A percentile compares a stretch with the other conserved stretches of the same genome.
Conservation (phyloP, 2,888 invertebrate species). For the Mellilla xanthometata region DNA sequence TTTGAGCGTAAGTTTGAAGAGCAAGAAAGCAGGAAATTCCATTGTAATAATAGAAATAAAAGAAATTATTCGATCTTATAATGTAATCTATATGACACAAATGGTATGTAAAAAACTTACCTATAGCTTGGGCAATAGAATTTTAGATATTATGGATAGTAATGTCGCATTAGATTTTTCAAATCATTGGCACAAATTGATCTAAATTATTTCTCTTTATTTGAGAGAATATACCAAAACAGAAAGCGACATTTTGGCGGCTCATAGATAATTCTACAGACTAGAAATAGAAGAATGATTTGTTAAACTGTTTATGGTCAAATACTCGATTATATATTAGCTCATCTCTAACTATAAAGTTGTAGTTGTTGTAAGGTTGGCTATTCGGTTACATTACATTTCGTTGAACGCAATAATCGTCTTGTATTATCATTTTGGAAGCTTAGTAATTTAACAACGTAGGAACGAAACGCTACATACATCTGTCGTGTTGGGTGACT, state of each 20-base stretch:
- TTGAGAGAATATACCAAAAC: constrained; percentile 72
- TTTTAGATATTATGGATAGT: constrained; percentile 16
- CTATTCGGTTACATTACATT: neutral
- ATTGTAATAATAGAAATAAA: constrained; percentile 21
- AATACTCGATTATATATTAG: no score
- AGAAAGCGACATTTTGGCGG: constrained; percentile 76
- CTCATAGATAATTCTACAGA: constrained; percentile 46
- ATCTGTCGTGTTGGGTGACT: constrained; percentile 61
- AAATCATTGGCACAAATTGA: constrained; percentile 52
- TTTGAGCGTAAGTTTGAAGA: neutral
- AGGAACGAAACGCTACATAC: neutral
- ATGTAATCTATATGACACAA: constrained; percentile 1
- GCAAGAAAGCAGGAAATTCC: constrained; percentile 18
- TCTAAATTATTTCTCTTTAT: constrained; percentile 64
- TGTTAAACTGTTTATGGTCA: no score
- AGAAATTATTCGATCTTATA: constrained; percentile 18
- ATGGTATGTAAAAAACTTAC: constrained; percentile 31
- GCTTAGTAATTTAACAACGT: no score
- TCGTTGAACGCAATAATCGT: neutral
- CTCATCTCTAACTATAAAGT: no score
- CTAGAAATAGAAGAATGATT: neutral
- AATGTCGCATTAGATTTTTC: constrained; percentile 39
- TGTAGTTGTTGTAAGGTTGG: neutral
- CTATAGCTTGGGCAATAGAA: constrained; percentile 23
- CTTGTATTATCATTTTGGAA: no score